Conservation (phyloP, 2,888 invertebrate species). For the Sphaerophoria rueppellii region DNA sequence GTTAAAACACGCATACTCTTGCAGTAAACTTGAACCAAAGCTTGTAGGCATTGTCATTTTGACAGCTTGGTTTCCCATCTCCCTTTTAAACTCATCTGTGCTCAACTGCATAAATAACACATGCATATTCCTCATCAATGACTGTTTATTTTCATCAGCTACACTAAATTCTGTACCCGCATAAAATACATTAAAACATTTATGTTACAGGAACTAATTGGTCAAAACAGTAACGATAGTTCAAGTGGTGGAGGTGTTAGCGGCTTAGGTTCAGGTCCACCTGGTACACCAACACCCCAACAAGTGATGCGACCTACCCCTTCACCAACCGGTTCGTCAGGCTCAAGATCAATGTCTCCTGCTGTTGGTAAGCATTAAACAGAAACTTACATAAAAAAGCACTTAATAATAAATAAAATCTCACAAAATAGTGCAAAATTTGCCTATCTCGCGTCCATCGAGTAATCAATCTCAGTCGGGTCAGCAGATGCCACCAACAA, state of each 20-base stretch:
- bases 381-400: neutral
- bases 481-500: conserved; percentile 79
- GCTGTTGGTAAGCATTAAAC: conserved; percentile 91
- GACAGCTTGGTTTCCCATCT: too few species aligned
- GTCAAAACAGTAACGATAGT: conserved; percentile 93
- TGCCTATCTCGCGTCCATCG: conserved; percentile 97
- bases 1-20: too few species aligned
- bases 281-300: conserved; percentile 87
- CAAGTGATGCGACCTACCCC: conserved; percentile 95
- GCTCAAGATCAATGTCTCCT: conserved; percentile 98
- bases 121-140: too few species aligned
- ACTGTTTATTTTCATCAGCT: neutral
- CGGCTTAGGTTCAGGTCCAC: conserved; percentile 86
- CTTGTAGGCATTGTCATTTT: too few species aligned
- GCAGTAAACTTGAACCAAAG: too few species aligned
- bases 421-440: conserved; percentile 86
- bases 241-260: conserved; percentile 87
- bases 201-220: conserved; percentile 88
- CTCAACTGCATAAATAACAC: too few species aligned
- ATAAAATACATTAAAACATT: neutral
- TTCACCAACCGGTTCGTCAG: conserved; percentile 95
- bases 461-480: conserved; percentile 89
- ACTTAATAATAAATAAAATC: neutral
- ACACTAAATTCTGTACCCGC: neutral
- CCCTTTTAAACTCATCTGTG: too few species aligned